A percentile compares a stretch with the other conserved stretches of the same genome.
phyloP scores from a whole-genome alignment of 2,113 vertebrate species.

The Sporophila hypoxantha region DNA sequence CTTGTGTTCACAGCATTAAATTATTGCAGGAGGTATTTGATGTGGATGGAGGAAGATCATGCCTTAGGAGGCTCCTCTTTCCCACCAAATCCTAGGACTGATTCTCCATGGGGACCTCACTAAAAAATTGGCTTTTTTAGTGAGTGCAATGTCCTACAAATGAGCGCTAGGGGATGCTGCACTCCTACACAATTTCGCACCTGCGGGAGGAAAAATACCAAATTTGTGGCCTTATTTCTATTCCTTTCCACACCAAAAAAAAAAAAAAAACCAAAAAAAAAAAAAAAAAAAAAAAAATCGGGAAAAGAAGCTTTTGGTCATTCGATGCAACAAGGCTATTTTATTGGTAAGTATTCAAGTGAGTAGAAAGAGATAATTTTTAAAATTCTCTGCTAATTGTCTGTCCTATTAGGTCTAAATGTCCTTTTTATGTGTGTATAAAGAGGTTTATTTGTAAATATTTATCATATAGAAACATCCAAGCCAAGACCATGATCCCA shows the following conservation, averaged over 20 bases:
- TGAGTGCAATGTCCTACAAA: fast-evolving
- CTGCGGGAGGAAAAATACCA: fast-evolving
- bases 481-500: background rate
- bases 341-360: background rate
- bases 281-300: background rate
- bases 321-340: background rate
- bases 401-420: background rate
- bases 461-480: background rate
- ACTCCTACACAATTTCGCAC: background rate
- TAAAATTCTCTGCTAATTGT: fast-evolving
- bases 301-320: background rate
- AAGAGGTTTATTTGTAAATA: background rate
- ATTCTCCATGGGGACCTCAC: background rate
- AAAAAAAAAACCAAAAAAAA: background rate
- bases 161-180: slow-evolving; percentile 27
- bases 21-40: background rate
- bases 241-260: background rate
- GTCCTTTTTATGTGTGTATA: background rate
- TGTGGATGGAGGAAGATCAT: background rate
- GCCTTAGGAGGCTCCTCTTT: background rate
- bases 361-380: background rate
- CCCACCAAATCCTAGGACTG: background rate
- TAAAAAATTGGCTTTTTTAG: background rate
- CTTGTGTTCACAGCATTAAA: background rate
- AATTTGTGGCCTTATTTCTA: background rate